Evolutionary conservation across 2,888 invertebrate species (phyloP).

Genomic region (Dicyrtomina minuta): DNA sequence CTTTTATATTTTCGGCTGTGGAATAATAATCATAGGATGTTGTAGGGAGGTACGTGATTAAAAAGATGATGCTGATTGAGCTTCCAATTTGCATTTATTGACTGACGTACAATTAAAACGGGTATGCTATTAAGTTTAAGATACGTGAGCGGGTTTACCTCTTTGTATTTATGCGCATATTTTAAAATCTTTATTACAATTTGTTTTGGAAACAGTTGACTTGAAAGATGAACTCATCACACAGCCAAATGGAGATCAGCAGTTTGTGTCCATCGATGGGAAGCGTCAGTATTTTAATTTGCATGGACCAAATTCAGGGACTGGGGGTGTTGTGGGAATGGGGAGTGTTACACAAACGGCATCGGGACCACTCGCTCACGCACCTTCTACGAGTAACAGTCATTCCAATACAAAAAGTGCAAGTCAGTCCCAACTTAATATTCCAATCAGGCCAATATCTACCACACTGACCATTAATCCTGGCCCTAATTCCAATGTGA

Average conservation of each 20-base stretch:
- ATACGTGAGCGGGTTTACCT: too few relatives aligned
- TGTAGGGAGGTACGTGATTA: too few relatives aligned
- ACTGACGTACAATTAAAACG: too few relatives aligned
- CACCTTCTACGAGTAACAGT: neutral
- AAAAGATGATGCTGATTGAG: too few relatives aligned
- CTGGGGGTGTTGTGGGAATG: conserved; percentile 28
- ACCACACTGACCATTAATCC: conserved; percentile 27
- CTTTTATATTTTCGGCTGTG: too few relatives aligned
- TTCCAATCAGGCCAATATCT: conserved; percentile 30
- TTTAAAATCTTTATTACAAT: too few relatives aligned
- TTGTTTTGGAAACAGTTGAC: conserved; percentile 61
- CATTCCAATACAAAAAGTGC: neutral
- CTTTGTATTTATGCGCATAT: too few relatives aligned
- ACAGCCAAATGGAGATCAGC: conserved; percentile 72
- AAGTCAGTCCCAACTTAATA: conserved; percentile 10
- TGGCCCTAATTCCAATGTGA: conserved; percentile 6
- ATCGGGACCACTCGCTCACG: neutral
- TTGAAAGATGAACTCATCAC: conserved; percentile 70
- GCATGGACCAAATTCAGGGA: conserved; percentile 59
- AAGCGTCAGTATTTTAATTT: conserved; percentile 84
- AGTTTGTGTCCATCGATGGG: conserved; percentile 88
- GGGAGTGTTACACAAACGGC: conserved; percentile 29
- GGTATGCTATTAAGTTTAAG: too few relatives aligned
- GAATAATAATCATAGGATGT: too few relatives aligned
- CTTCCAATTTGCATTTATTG: too few relatives aligned